These are phyloP conservation scores for Coleophora deauratella DNA, from an alignment of 2,888 invertebrate species.

Conservation along the genomic window DNA sequence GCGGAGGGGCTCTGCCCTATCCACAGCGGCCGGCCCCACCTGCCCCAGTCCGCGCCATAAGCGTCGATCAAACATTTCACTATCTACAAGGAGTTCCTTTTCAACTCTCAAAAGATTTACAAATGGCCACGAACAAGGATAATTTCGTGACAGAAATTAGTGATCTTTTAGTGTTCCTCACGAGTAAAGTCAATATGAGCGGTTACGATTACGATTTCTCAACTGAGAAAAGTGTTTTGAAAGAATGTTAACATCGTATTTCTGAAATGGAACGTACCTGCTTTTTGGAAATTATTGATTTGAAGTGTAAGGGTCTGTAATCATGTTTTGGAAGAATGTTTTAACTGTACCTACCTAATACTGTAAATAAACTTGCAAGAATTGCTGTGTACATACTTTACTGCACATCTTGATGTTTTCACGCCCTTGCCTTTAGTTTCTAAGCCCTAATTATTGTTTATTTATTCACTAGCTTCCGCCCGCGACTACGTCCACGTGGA, in stretches of 20 bases:
- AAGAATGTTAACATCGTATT: constrained; percentile 43
- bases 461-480: too few species aligned
- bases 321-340: too few species aligned
- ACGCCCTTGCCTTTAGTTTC: too few species aligned
- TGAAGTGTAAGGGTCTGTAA: too few species aligned
- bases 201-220: constrained; percentile 68
- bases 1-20: constrained; percentile 22
- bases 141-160: constrained; percentile 61
- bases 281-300: too few species aligned
- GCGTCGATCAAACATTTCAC: constrained; percentile 45
- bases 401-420: too few species aligned
- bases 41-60: constrained; percentile 24
- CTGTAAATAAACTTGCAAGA: too few species aligned
- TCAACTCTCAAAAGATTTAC: constrained; percentile 58
- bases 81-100: constrained; percentile 75
- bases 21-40: constrained; percentile 49
- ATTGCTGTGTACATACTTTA: too few species aligned
- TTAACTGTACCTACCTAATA: too few species aligned
- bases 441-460: too few species aligned
- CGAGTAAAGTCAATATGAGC: constrained; percentile 54
- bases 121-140: constrained; percentile 61
- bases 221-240: constrained; percentile 69
- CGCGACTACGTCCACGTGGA: too few species aligned
- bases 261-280: too few species aligned
- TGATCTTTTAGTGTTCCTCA: constrained; percentile 67